Evolutionary conservation across 30 jellyfish, hydroid and myxozoan genomes (phyloP).

Genomic region (Aurelia sp.): DNA sequence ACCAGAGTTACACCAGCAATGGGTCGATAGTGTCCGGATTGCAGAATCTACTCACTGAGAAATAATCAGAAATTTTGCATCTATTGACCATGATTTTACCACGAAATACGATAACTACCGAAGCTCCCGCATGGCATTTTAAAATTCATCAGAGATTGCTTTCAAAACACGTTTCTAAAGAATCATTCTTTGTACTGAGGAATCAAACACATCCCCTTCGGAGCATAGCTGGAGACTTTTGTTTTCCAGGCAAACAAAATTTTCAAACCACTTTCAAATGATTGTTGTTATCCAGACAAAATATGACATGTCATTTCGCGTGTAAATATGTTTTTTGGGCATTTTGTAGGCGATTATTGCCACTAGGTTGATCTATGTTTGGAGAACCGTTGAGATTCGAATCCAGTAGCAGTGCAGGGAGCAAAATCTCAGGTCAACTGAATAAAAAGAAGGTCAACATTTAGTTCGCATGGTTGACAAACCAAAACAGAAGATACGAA

Average conservation of each 20-base stretch:
- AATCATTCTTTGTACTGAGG: too few relatives aligned
- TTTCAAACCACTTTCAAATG: neutral
- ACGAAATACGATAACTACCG: too few relatives aligned
- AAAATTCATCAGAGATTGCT: too few relatives aligned
- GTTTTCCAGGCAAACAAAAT: neutral
- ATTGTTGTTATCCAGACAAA: neutral
- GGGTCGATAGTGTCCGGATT: too few relatives aligned
- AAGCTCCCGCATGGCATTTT: too few relatives aligned
- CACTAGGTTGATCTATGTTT: neutral
- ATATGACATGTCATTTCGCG: neutral
- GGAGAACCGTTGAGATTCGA: neutral
- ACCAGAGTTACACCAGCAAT: too few relatives aligned
- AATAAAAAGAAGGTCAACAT: conserved; percentile 5
- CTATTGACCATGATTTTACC: too few relatives aligned
- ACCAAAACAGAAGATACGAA: conserved; percentile 18
- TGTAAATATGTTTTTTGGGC: too few relatives aligned
- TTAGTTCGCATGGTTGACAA: conserved; percentile 36
- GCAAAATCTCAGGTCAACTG: conserved; percentile 13
- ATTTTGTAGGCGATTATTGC: too few relatives aligned
- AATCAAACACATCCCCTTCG: conserved; percentile 1
- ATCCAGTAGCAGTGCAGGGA: neutral
- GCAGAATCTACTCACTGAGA: too few relatives aligned
- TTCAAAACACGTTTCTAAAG: too few relatives aligned
- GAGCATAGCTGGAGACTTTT: neutral
- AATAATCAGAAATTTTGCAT: too few relatives aligned